Evolutionary conservation across 2,113 vertebrate genomes (phyloP), one percentile per base, ranked within the genome.

Genomic region (Tretioscincus oriximinensis): DNA sequence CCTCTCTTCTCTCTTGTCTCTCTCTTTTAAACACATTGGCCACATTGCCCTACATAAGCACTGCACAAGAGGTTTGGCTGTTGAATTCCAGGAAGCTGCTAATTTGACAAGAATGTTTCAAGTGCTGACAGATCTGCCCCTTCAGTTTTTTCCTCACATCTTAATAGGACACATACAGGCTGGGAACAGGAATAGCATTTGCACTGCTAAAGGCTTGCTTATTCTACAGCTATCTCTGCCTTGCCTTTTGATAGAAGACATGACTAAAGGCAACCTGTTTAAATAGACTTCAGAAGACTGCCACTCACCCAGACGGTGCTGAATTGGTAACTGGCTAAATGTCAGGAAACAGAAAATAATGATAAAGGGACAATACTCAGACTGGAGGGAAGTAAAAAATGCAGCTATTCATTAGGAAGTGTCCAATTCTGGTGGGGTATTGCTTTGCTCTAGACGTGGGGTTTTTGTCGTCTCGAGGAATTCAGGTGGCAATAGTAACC

Each of bases 101-200:
- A 28, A 26, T 47, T 67, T 60, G 81, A 58, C 47, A 77, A 67
- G 63, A 47, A 61, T 24, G 45, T 73, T 24, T 83, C 70, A 73
- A 29, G 21, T 20, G 16, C 9, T 67, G 35, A 58, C 12, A 29
- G 14, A 41, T 28, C 64, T 69, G 54, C 11, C 21, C 14, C 10
- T 75, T 49, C 28, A 49, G 24, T 51, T 63, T 63, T 51, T 28
- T 16, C 12, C 54, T 18, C 14, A 8, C n/a, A 68, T 21, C 18
- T 61, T 63, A 54, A 64, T 45, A 29, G 20, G 5, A 31, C 11
- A 72, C 54, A 18, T 58, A 16, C 45, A 64, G n/a, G 26, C 21
- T 67, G 35, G 66, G 51, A 41, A 70, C 29, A 14, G 20, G 6
- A 61, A 60, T 12, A 28, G 28, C 7, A 61, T 22, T 64, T 75